phyloP scores from a whole-genome alignment of 2,113 vertebrate genomes.

The Gopherus evgoodei region DNA sequence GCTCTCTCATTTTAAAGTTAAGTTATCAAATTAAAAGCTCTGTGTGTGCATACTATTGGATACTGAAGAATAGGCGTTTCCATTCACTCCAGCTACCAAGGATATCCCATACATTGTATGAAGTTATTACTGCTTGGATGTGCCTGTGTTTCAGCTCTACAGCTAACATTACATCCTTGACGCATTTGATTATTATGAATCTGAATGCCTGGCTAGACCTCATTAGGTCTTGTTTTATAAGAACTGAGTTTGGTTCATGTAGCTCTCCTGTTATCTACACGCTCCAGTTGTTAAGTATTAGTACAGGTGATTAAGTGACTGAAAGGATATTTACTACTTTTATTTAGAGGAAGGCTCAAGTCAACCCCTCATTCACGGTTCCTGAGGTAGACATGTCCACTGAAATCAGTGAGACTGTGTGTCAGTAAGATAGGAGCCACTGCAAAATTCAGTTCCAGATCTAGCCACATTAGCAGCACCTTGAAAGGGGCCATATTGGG shows the following conservation, averaged over 20 bases:
- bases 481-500: not conserved
- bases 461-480: not conserved
- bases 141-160: not conserved
- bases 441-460: slow-evolving; percentile 2
- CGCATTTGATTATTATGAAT: not conserved
- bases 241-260: slow-evolving; percentile 11
- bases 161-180: slow-evolving; percentile 16
- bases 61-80: not conserved
- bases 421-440: not conserved
- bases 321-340: slow-evolving; percentile 30
- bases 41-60: rapidly evolving
- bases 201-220: not conserved
- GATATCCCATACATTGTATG: not conserved
- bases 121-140: not conserved
- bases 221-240: slow-evolving; percentile 16
- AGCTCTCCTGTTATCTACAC: slow-evolving; percentile 27
- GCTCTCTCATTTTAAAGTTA: slow-evolving; percentile 39
- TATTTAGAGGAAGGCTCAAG: not conserved
- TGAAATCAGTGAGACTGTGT: not conserved
- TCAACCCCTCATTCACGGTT: not conserved
- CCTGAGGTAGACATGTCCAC: not conserved
- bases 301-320: slow-evolving; percentile 51
- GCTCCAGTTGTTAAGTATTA: not conserved
- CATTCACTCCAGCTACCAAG: not conserved
- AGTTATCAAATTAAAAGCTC: not conserved